Evolutionary conservation across 2,888 invertebrate genomes (phyloP).

Genomic region (Crioceris asparagi): DNA sequence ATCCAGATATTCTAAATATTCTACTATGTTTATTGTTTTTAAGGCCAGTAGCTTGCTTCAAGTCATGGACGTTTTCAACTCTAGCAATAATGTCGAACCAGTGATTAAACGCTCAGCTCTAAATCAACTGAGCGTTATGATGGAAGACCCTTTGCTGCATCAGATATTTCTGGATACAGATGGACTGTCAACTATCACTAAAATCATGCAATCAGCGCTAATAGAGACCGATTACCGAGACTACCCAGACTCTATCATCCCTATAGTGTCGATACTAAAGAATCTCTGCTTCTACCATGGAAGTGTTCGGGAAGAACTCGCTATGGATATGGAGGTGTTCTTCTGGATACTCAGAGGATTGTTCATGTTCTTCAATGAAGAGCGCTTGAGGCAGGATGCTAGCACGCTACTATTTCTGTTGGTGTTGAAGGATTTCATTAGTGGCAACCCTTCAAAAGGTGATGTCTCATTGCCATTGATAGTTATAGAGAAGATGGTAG

Average conservation of each 20-base stretch:
- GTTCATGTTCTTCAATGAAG: constrained; percentile 45
- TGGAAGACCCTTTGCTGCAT: constrained; percentile 51
- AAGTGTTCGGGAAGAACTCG: constrained; percentile 46
- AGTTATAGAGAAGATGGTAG: constrained; percentile 34
- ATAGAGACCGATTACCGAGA: constrained; percentile 39
- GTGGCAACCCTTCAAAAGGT: constrained; percentile 31
- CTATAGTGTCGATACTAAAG: constrained; percentile 41
- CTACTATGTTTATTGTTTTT: constrained; percentile 10
- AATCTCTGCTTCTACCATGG: constrained; percentile 43
- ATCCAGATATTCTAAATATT: background rate
- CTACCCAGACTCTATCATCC: constrained; percentile 44
- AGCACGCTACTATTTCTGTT: constrained; percentile 42
- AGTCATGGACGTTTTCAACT: constrained; percentile 36
- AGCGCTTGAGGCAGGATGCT: constrained; percentile 40
- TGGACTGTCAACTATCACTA: constrained; percentile 43
- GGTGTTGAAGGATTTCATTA: constrained; percentile 39
- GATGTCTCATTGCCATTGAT: constrained; percentile 41
- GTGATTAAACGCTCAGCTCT: constrained; percentile 56
- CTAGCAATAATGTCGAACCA: constrained; percentile 43
- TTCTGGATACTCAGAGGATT: constrained; percentile 42
- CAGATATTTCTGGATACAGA: constrained; percentile 47
- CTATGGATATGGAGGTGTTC: constrained; percentile 38
- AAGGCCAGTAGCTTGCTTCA: constrained; percentile 37
- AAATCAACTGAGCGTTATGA: constrained; percentile 56
- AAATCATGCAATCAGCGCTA: constrained; percentile 39